phyloP scores from a whole-genome alignment of 2,797 vertebrate species.

The Xerus rutilus region DNA sequence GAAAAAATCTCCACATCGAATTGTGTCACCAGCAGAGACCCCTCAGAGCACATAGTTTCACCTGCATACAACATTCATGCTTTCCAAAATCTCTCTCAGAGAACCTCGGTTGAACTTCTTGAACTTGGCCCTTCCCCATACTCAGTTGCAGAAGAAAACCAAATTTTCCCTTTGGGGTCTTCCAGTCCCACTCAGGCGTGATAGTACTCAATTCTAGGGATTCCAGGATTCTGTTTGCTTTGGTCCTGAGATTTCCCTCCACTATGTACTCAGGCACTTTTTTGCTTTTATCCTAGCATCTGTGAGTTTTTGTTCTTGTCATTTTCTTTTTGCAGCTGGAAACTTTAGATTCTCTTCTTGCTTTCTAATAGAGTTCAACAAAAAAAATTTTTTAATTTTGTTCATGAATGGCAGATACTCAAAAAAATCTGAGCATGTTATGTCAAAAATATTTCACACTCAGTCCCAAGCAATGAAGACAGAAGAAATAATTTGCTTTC shows the following conservation, averaged over 20 bases:
- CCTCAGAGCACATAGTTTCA: background rate
- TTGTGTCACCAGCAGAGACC: background rate
- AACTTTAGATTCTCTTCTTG: conserved; percentile 16
- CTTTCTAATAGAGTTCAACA: background rate
- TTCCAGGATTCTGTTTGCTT: background rate
- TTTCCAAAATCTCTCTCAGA: background rate
- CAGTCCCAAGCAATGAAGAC: conserved; percentile 11
- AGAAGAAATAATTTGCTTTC: background rate
- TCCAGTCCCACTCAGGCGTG: background rate
- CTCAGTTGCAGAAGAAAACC: background rate
- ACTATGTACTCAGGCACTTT: background rate
- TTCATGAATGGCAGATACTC: background rate
- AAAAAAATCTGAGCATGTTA: conserved; percentile 9
- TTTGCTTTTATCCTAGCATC: background rate
- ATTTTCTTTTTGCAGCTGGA: background rate
- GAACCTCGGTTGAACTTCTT: background rate
- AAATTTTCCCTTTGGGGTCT: background rate
- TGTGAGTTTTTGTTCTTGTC: background rate
- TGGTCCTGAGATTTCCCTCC: background rate
- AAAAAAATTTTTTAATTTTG: background rate
- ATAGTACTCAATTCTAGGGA: background rate
- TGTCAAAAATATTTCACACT: conserved; percentile 26
- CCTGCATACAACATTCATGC: background rate
- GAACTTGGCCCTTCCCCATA: background rate
- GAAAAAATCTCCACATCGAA: background rate